Evolutionary conservation across 1,140 invertebrate genomes (phyloP).

Genomic region (Ceratosolen solmsi): DNA sequence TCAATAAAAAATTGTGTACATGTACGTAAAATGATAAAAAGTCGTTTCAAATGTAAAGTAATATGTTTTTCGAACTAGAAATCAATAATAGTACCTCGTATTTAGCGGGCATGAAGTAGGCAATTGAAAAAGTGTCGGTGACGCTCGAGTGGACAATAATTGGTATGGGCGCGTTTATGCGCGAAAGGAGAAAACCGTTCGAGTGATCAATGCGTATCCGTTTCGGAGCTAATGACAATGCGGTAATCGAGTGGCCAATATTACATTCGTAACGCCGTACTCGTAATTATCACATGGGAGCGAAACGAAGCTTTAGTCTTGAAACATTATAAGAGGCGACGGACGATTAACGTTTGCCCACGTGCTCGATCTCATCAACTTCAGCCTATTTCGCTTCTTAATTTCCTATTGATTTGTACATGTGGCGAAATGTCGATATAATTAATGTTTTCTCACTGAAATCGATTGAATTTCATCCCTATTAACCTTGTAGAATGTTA

Average conservation of each 20-base stretch:
- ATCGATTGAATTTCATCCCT: too few species aligned
- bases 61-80: background rate
- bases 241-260: background rate
- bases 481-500: too few species aligned
- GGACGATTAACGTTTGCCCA: conserved; percentile 53
- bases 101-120: background rate
- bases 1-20: background rate
- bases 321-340: conserved; percentile 49
- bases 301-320: conserved; percentile 40
- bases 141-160: conserved; percentile 32
- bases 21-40: background rate
- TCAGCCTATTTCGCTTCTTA: background rate
- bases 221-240: conserved; percentile 10
- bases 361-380: conserved; percentile 35
- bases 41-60: background rate
- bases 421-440: too few species aligned
- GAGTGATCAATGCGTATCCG: conserved; percentile 24
- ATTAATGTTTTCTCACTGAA: too few species aligned
- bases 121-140: conserved; percentile 42
- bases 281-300: conserved; percentile 62
- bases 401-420: background rate
- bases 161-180: conserved; percentile 6
- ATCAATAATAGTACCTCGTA: background rate
- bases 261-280: conserved; percentile 36
- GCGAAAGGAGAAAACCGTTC: background rate